Base-by-base conservation (phyloP, 2,797 vertebrate genomes). In the Dipus sagitta region DNA sequence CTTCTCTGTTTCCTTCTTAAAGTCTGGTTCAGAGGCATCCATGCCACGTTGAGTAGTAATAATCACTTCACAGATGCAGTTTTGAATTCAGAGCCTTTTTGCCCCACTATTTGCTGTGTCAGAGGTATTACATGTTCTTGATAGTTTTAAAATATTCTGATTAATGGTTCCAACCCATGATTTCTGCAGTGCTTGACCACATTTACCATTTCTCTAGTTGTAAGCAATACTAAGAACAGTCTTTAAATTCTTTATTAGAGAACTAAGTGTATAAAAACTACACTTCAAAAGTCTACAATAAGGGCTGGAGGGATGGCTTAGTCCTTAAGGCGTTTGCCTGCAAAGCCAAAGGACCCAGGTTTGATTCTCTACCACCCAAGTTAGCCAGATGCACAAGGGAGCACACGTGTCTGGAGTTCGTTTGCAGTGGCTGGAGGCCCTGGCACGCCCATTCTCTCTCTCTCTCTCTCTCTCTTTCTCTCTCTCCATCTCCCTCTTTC, bases 141-240 rank as follows among this genome's bases (percentile, higher is more conserved):
- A 21, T 88, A n/a, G 52, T 79, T 88, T 94, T 93, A 18, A 75
- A 70, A 42, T 34, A 26, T 90, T 88, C 24, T 87, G 28, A 42
- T 42, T 32, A 52, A 81, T 76, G 6, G 10, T 21, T 62, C 3
- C 84, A n/a, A 23, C 12, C 14, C 11, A 14, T 42, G 83, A 3
- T 79, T 65, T 34, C 21, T 74, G 14, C n/a, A n/a, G 15, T 38
- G 20, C 32, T 70, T 85, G 60, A 80, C n/a, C 17, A 71, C 8
- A 81, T 91, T 91, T 83, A 86, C 60, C 86, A 42, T 71, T 92
- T 95, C 75, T 28, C n/a, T 38, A 84, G 13, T 52, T 42, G 70
- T 38, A 71, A 60, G 34, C 86, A 70, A 90, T 90, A 58, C 78
- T 83, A 52, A 90, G 14, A 70, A 42, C 1, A 38, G 8, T 1